Percentiles rank a stretch among this genome's conserved stretches.
phyloP scores from a whole-genome alignment of 2,888 invertebrate species.

The Hemaris fuciformis region DNA sequence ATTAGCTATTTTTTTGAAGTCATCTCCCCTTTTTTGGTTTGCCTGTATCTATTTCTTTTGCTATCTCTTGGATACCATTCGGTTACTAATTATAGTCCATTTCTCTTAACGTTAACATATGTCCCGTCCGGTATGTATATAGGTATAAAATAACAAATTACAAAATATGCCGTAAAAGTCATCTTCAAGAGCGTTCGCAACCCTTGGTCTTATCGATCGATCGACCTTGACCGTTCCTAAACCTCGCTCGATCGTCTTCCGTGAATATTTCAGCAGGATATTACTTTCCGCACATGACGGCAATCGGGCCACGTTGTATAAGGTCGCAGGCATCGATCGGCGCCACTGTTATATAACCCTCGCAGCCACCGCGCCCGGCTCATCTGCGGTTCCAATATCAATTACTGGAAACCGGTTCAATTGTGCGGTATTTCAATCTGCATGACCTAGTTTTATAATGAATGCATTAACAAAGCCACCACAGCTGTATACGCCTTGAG shows the following conservation, averaged over 20 bases:
- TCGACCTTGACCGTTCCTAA: not conserved
- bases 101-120: no score
- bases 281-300: not conserved
- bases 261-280: not conserved
- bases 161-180: no score
- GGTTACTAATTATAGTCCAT: no score
- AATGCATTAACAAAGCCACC: not conserved
- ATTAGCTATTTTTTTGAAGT: no score
- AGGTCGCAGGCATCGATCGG: not conserved
- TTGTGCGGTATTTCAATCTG: not conserved
- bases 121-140: no score
- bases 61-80: no score
- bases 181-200: no score
- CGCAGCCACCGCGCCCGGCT: not conserved
- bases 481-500: not conserved
- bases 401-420: not conserved
- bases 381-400: not conserved
- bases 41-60: no score
- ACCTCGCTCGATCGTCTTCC: not conserved
- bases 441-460: not conserved
- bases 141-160: no score
- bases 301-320: not conserved
- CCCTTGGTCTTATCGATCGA: not conserved
- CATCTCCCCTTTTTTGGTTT: no score
- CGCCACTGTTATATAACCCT: not conserved